Evolutionary conservation across 2,888 invertebrate genomes (phyloP).

Genomic region (Candidula unifasciata): DNA sequence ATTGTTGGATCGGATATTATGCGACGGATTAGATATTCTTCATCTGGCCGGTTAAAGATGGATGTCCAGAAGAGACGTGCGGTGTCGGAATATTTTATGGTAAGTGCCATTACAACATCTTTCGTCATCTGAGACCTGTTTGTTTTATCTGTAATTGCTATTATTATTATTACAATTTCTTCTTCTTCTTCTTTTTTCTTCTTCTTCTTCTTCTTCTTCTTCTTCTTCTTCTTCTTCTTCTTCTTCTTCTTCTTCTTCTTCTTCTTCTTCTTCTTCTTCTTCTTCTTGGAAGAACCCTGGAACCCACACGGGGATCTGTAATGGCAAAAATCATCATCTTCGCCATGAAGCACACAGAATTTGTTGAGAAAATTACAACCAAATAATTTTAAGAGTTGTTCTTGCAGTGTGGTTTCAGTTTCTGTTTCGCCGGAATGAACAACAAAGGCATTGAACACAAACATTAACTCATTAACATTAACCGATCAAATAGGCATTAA

Average conservation of each 20-base stretch:
- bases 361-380: too few relatives aligned
- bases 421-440: too few relatives aligned
- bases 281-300: too few relatives aligned
- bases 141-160: background rate
- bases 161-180: background rate
- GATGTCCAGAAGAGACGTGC: slow-evolving; percentile 31
- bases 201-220: background rate
- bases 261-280: background rate
- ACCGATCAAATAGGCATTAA: too few relatives aligned
- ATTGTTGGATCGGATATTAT: slow-evolving; percentile 6
- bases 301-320: too few relatives aligned
- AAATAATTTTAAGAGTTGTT: background rate
- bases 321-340: too few relatives aligned
- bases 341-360: too few relatives aligned
- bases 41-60: slow-evolving; percentile 16
- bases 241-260: background rate
- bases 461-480: too few relatives aligned
- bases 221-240: background rate
- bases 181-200: background rate
- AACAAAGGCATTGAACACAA: too few relatives aligned
- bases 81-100: slow-evolving; percentile 30
- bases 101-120: background rate
- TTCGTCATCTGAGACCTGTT: background rate
- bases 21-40: slow-evolving; percentile 5
- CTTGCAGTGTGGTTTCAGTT: background rate